Conservation (phyloP, 2,113 vertebrate genomes). For the Apus apus region DNA sequence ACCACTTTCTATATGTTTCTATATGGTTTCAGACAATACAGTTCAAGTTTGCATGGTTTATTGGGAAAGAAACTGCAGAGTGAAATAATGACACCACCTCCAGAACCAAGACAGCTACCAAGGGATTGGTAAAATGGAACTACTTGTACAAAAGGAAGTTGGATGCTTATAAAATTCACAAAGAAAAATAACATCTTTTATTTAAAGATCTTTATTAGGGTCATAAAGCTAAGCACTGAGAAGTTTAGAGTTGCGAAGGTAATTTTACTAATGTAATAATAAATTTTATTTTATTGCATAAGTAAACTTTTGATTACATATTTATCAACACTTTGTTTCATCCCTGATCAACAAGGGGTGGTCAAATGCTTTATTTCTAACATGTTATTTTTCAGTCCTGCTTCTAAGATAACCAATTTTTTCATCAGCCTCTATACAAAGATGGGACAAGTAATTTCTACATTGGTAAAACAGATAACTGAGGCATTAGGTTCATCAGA, state of each 20-base stretch:
- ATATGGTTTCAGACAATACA: neutral
- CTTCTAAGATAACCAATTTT: neutral
- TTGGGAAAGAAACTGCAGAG: neutral
- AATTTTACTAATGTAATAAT: neutral
- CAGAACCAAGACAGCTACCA: neutral
- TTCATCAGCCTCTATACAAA: neutral
- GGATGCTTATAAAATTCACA: neutral
- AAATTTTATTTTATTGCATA: neutral
- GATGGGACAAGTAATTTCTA: neutral
- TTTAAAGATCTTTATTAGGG: neutral
- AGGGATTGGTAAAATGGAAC: neutral
- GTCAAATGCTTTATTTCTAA: neutral
- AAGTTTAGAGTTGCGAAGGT: neutral
- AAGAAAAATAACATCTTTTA: neutral
- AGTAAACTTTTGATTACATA: neutral
- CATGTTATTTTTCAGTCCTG: neutral
- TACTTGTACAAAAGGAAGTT: neutral
- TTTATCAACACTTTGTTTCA: neutral
- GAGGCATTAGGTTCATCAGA: neutral
- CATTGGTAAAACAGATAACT: neutral
- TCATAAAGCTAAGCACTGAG: neutral
- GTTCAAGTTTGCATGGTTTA: neutral
- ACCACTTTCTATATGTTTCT: neutral
- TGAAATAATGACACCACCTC: neutral
- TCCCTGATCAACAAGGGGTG: neutral